Percentiles rank a stretch among this genome's conserved stretches.
Evolutionary conservation across 1,140 invertebrate species (phyloP).

Genomic region (Uloborus diversus): DNA sequence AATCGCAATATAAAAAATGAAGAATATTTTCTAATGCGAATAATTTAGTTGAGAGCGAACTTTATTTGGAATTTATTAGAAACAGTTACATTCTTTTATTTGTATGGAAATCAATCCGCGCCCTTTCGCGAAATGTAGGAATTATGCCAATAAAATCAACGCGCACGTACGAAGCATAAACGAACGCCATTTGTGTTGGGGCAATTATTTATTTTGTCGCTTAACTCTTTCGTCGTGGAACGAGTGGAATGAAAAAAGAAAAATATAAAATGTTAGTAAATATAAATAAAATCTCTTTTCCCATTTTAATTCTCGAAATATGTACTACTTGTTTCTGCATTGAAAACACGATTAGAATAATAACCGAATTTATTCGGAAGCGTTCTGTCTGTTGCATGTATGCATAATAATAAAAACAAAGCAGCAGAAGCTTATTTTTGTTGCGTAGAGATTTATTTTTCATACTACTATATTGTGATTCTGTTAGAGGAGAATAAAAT

Average conservation of each 20-base stretch:
- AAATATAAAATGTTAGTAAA: not conserved
- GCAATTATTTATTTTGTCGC: constrained; percentile 49
- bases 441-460: too few species aligned
- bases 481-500: too few species aligned
- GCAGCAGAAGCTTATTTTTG: too few species aligned
- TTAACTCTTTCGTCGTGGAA: not conserved
- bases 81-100: constrained; percentile 48
- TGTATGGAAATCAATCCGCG: constrained; percentile 46
- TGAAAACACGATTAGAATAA: not conserved
- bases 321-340: not conserved
- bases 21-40: constrained; percentile 44
- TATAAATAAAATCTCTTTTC: not conserved
- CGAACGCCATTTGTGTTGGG: constrained; percentile 15
- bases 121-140: constrained; percentile 8
- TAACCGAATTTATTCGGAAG: not conserved
- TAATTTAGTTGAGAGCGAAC: constrained; percentile 44
- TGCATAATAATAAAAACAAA: too few species aligned
- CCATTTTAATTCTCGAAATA: not conserved
- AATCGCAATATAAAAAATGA: constrained; percentile 8
- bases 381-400: not conserved
- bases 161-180: constrained; percentile 6
- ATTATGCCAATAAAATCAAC: constrained; percentile 48
- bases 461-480: too few species aligned
- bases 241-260: not conserved
- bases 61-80: constrained; percentile 48